Evolutionary conservation across 1,140 invertebrate genomes (phyloP).

Genomic region (Holcopasites calliopsidis): DNA sequence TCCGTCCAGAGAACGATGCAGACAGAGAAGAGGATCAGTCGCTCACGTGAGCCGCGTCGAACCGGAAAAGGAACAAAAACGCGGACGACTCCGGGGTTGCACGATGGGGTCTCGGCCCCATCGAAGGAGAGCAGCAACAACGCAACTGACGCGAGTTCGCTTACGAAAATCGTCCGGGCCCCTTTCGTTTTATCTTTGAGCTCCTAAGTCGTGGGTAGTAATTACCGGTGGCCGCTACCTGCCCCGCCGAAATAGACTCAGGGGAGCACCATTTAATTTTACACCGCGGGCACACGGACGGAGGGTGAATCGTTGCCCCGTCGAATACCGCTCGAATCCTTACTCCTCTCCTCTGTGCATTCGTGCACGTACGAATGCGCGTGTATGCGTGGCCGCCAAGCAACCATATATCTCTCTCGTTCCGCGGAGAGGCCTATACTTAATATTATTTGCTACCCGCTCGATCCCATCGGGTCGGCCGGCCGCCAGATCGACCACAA

Average conservation of each 20-base stretch:
- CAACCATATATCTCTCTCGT: constrained; percentile 68
- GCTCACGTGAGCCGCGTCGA: constrained; percentile 42
- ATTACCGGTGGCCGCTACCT: constrained; percentile 79
- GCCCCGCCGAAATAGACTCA: constrained; percentile 74
- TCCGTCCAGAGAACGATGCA: neutral
- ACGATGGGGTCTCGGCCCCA: neutral
- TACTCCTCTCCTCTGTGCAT: neutral
- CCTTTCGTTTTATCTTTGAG: constrained; percentile 70
- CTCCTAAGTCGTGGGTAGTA: constrained; percentile 75
- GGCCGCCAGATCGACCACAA: constrained; percentile 70
- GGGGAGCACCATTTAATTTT: constrained; percentile 78
- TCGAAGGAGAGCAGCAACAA: neutral
- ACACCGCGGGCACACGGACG: constrained; percentile 61
- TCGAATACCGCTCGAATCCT: constrained; percentile 6
- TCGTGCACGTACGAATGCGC: too few species aligned
- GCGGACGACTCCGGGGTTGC: neutral
- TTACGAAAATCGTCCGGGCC: constrained; percentile 66
- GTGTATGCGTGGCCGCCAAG: constrained; percentile 38
- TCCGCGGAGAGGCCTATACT: constrained; percentile 74
- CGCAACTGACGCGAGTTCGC: constrained; percentile 58
- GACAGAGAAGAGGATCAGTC: constrained; percentile 6
- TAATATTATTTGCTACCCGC: constrained; percentile 78
- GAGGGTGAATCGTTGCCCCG: constrained; percentile 21
- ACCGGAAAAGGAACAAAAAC: constrained; percentile 40
- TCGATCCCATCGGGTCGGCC: constrained; percentile 49